Base-by-base conservation (phyloP, 2,113 vertebrate genomes). In the Calyptomena viridis region DNA sequence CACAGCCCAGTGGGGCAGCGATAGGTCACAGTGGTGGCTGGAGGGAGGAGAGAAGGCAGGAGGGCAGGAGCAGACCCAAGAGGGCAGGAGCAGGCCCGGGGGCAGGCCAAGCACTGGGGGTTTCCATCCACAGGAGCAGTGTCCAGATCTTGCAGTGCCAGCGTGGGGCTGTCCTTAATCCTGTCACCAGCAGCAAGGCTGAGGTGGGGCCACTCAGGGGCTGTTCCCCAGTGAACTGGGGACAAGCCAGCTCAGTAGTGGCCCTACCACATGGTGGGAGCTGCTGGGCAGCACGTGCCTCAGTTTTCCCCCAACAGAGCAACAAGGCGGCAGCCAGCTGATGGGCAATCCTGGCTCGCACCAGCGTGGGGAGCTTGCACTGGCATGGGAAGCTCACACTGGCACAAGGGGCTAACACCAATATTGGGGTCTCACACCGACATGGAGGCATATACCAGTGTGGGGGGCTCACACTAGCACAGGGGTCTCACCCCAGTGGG, bases 361-460 rank as follows among this genome's bases (percentile, higher is more conserved):
- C 19, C 1, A 0, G 12, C 1, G 0, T 1, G 9, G 31, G 6
- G 13, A 11, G 0, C 3, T 44, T 21, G 14, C 37, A 9, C 33
- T 37, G 44, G 30, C 14, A 9, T 14, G 3, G 53, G 30, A 30
- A 11, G 30, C 40, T 40, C 40, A 40, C 40, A 40, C 40, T 12
- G 40, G 14, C 1, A 0, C 2, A 13, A 17, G 7, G 11, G 1
- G n/a, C n/a, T n/a, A n/a, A n/a, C n/a, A n/a, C n/a, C n/a, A n/a
- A n/a, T n/a, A n/a, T n/a, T n/a, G n/a, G n/a, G n/a, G n/a, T n/a
- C 14, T 27, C 3, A 20, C 15, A 11, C n/a, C 2, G 0, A 20
- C 3, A 0, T 0, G 1, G 28, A 37, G 1, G 27, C 12, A 19
- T 4, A 25, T 9, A 13, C 39, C 3, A 0, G 11, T 1, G 0